Base-by-base conservation (phyloP, 1,140 invertebrate species). In the Aphidius gifuensis region DNA sequence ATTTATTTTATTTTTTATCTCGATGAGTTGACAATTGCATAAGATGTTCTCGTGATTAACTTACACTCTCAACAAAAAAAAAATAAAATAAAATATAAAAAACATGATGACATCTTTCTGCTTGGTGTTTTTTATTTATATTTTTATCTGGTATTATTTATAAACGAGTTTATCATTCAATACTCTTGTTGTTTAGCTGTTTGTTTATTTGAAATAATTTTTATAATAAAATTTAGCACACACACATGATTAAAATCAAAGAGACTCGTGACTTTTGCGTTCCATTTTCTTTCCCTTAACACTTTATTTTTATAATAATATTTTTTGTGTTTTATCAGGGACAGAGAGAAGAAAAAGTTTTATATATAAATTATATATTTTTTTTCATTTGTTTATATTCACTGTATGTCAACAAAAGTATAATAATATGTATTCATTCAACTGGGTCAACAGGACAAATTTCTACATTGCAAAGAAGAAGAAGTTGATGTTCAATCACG, bases 231-330 rank as follows among this genome's bases (percentile, higher is more conserved):
- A 44, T 44, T 23, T n/a, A 53, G n/a, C 48, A 49, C 16, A 49
- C 47, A 6, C 16, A 11, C n/a, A 43, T 70, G 72, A 74, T 74
- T 72, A 75, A 69, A 71, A 71, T 67, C 63, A 71, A 72, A 69
- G 64, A 67, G 64, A 63, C 57, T 69, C 49, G 58, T 66, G 65
- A 67, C 64, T 68, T 69, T 68, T 70, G 66, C 64, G 16, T 49
- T 49, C 11, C n/a, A 21, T 49, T 49, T 49, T 16, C 11, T 49
- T 49, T 49, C 23, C 16, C 23, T 49, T 49, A 49, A 16, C 47
- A 21, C 23, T 49, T 49, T 5, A 21, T 7, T 21, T 49, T 49
- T 49, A 16, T 16, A 16, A 16, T 16, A 7, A 49, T 49, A 16
- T 9, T 47, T 11, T 40, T n/a, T 39, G 2, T 55, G 44, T 39